Conservation (phyloP, 2,888 invertebrate genomes). For the Allacma fusca region DNA sequence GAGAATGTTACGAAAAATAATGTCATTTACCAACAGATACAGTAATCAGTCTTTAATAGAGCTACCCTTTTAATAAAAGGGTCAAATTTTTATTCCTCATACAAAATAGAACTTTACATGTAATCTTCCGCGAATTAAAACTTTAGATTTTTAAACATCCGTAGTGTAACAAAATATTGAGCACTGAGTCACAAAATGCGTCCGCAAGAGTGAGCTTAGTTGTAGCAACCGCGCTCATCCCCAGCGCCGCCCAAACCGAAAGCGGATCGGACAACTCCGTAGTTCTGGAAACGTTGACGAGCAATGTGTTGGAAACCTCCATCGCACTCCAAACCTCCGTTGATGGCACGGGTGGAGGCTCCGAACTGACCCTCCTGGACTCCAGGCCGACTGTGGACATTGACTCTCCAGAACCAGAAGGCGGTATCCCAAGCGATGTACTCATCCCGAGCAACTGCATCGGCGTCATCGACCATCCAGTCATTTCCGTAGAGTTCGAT, state of each 20-base stretch:
- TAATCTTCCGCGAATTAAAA: too few species aligned
- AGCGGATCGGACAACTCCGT: constrained; percentile 27
- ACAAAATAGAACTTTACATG: too few species aligned
- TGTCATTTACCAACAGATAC: too few species aligned
- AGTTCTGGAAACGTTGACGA: constrained; percentile 30
- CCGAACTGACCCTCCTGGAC: constrained; percentile 33
- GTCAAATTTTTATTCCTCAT: too few species aligned
- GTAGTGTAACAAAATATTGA: too few species aligned
- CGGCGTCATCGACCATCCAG: constrained; percentile 48
- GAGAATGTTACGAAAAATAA: too few species aligned
- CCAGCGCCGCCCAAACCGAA: constrained; percentile 31
- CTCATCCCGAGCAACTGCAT: constrained; percentile 52
- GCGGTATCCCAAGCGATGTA: constrained; percentile 52
- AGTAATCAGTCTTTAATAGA: too few species aligned
- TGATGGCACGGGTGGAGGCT: constrained; percentile 33
- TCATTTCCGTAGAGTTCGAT: constrained; percentile 49
- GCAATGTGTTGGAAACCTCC: constrained; percentile 32
- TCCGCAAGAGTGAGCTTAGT: too few species aligned
- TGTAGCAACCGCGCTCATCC: constrained; percentile 42
- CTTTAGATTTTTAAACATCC: too few species aligned
- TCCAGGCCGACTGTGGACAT: constrained; percentile 36
- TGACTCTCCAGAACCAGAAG: constrained; percentile 54
- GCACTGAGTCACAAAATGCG: too few species aligned
- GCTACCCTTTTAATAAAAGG: too few species aligned
- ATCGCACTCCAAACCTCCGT: constrained; percentile 37